Conservation (phyloP, 2,797 vertebrate species). For the Myripristis jacobus region DNA sequence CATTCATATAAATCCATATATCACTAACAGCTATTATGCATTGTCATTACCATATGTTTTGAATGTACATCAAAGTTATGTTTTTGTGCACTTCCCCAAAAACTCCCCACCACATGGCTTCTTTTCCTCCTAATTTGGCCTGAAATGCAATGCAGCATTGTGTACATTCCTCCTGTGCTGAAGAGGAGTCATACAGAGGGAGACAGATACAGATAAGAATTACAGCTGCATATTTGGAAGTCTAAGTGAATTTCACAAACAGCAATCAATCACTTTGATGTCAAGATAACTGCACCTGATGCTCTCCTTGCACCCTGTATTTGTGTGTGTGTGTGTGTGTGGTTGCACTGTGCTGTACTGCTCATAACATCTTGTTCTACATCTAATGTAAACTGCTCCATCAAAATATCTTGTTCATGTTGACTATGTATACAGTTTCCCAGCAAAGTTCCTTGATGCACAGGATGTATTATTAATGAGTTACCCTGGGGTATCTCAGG, state of each 20-base stretch:
- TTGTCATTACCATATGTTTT: neutral
- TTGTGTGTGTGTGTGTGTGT: neutral
- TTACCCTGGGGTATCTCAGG: neutral
- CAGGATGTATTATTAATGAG: neutral
- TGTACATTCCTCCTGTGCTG: neutral
- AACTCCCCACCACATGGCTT: neutral
- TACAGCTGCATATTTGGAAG: slow-evolving; percentile 4
- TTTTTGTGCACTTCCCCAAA: neutral
- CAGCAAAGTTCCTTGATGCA: neutral
- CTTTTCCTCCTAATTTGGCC: neutral
- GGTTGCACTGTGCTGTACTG: neutral
- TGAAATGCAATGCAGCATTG: neutral
- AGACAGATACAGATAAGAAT: neutral
- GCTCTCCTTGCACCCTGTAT: slow-evolving; percentile 10
- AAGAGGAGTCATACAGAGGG: neutral
- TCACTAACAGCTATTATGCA: neutral
- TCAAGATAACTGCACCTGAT: slow-evolving; percentile 7
- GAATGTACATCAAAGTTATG: neutral
- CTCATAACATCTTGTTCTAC: neutral
- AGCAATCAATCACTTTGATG: neutral
- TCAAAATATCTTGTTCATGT: neutral
- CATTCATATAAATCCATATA: neutral
- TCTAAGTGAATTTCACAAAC: slow-evolving; percentile 2
- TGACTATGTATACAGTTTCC: neutral
- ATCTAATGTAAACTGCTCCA: neutral